A percentile compares a stretch with the other conserved stretches of the same genome.
These are phyloP conservation scores for Cairina moschata DNA, from an alignment of 2,113 vertebrate genomes.

Conservation along the genomic window DNA sequence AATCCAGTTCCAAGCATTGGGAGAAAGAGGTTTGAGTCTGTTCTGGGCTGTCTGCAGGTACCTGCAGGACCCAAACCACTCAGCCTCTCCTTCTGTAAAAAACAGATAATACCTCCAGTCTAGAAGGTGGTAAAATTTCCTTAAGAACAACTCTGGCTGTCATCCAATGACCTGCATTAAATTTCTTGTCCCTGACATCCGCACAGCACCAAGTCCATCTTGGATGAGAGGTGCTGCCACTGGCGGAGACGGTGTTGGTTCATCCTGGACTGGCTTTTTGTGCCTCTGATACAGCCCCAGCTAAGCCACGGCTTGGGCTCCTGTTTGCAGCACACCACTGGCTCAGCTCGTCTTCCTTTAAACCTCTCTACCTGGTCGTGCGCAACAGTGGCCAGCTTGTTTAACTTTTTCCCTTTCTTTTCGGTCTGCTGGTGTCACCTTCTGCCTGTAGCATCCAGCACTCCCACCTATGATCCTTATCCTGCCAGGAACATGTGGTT, in stretches of 20 bases:
- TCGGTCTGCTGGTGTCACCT: not conserved
- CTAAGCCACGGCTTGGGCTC: not conserved
- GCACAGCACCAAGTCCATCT: not conserved
- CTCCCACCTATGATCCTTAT: not conserved
- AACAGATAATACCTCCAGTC: too few relatives aligned
- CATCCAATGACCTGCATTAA: accelerated
- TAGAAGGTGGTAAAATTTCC: not conserved
- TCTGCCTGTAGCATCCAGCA: not conserved
- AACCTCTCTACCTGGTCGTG: not conserved
- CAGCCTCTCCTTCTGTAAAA: not conserved
- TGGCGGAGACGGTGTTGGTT: not conserved
- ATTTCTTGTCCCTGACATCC: not conserved
- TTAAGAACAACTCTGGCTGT: not conserved
- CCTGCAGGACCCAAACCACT: not conserved
- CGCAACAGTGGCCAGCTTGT: not conserved
- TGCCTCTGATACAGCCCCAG: not conserved
- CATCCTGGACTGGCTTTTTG: not conserved
- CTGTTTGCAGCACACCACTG: not conserved
- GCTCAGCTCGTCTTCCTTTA: not conserved
- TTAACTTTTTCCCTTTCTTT: not conserved
- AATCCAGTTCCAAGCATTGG: not conserved
- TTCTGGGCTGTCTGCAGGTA: not conserved
- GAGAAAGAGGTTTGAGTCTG: not conserved
- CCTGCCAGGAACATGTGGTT: not conserved
- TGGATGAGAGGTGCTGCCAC: not conserved